Evolutionary conservation across 1,140 invertebrate species (phyloP).

Genomic region (Drosophila navojoa): DNA sequence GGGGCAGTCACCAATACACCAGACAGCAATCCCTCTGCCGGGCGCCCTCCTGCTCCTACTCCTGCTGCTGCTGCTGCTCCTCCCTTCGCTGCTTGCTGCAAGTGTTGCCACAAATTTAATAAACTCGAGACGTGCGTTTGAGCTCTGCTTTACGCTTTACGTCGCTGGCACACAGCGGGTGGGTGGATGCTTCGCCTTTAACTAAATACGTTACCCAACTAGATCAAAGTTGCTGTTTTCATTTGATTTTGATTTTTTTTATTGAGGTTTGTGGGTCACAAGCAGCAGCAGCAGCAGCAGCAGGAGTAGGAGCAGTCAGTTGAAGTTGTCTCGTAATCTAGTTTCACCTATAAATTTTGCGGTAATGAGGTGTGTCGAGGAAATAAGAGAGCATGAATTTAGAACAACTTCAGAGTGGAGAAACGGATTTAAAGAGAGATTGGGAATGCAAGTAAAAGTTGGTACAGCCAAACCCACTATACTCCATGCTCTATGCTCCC

Average conservation of each 20-base stretch:
- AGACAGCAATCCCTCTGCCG: conserved; percentile 26
- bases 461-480: too few species aligned
- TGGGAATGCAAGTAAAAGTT: too few species aligned
- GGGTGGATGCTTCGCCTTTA: conserved; percentile 39
- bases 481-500: too few species aligned
- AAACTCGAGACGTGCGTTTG: conserved; percentile 78
- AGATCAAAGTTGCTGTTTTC: conserved; percentile 71
- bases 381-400: too few species aligned
- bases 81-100: conserved; percentile 48
- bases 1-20: conserved; percentile 58
- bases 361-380: not conserved
- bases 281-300: too few species aligned
- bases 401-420: too few species aligned
- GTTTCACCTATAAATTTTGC: conserved; percentile 20
- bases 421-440: too few species aligned
- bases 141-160: conserved; percentile 51
- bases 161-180: conserved; percentile 22
- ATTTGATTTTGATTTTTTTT: conserved; percentile 57
- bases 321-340: not conserved
- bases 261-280: conserved; percentile 16
- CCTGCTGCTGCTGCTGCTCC: not conserved
- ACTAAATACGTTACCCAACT: conserved; percentile 75
- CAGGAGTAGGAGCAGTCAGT: not conserved
- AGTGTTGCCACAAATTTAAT: conserved; percentile 80
- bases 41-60: too few species aligned